Conservation (phyloP, 2,797 vertebrate species). For the Acestrorhynchus altus region DNA sequence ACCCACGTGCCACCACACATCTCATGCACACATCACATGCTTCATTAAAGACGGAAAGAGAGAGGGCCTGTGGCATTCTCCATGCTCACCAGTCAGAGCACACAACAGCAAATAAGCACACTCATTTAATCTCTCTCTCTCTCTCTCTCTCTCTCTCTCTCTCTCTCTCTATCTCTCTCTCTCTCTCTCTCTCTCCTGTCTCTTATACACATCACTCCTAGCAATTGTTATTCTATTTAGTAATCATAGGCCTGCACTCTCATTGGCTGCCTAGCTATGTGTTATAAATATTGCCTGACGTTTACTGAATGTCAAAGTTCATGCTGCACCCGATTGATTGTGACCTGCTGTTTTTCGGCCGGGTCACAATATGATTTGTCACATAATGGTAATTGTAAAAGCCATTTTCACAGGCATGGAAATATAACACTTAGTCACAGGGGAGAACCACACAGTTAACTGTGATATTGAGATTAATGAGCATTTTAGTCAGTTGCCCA, state of each 20-base stretch:
- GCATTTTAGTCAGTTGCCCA: constrained; percentile 72
- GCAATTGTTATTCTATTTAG: constrained; percentile 76
- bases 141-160: constrained; percentile 28
- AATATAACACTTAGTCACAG: constrained; percentile 74
- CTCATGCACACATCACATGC: constrained; percentile 46
- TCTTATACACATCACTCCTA: too few relatives aligned
- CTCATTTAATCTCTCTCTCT: constrained; percentile 68
- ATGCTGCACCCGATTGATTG: constrained; percentile 74
- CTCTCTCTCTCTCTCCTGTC: constrained; percentile 13
- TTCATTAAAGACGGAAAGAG: constrained; percentile 54
- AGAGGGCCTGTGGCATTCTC: constrained; percentile 37
- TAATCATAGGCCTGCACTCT: constrained; percentile 66
- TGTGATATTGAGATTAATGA: constrained; percentile 80
- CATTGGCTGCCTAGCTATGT: constrained; percentile 62
- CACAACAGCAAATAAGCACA: constrained; percentile 67
- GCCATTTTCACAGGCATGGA: constrained; percentile 73
- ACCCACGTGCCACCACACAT: constrained; percentile 50
- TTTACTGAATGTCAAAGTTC: constrained; percentile 81
- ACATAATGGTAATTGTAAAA: constrained; percentile 74
- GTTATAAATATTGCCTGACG: constrained; percentile 72
- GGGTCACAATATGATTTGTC: constrained; percentile 78
- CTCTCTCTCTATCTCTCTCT: neutral
- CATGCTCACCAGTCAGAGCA: constrained; percentile 51
- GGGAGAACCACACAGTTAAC: constrained; percentile 63
- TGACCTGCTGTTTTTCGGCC: constrained; percentile 68